Evolutionary conservation across 2,113 vertebrate species (phyloP), one percentile per base, ranked within the genome.

Genomic region (Hydropotes inermis): DNA sequence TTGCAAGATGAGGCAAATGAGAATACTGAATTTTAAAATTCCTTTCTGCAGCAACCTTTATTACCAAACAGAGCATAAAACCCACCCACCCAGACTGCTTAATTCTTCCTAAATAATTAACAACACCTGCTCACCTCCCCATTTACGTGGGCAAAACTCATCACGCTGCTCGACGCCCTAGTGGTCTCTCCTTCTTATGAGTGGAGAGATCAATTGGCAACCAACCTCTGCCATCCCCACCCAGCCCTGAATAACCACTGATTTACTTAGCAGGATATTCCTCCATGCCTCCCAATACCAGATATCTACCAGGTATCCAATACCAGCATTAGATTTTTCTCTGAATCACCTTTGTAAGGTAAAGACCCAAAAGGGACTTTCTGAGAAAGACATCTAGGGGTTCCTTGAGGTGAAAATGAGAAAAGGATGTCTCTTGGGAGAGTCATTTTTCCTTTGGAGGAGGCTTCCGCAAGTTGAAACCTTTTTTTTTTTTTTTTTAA

Each of bases 1-100:
- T 96, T 83, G 64, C 98, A 82, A 92, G 67, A 50, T 81, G 96
- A 98, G 98, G 95, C 94, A 64, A 96, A 92, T 92, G 96, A 98
- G 97, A 97, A 92, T 28, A 94, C 30, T 45, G 91, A 86, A 97
- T 98, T 98, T 94, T 97, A 98, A 97, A 89, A 98, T 98, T 97
- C 96, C 98, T 94, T 87, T 95, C 61, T 84, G 64, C 92, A 54
- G 93, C 87, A 96, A 95, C 96, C 96, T 97, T 98, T 95, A 97
- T 97, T 97, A 93, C 91, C 84, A 93, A 97, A 96, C 90, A 94
- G 97, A 90, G 76, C 78, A 89, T 70, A 96, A 95, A 96, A 95
- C 89, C 94, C 85, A 60, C 89, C 83, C 67, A 78, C 85, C 89
- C 84, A 93, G 97, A 89, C 79, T 8, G 50, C 96, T 89, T 95